Evolutionary conservation across 2,797 vertebrate species (phyloP), one percentile per base, ranked within the genome.

Genomic region (Zenarchopterus dispar): DNA sequence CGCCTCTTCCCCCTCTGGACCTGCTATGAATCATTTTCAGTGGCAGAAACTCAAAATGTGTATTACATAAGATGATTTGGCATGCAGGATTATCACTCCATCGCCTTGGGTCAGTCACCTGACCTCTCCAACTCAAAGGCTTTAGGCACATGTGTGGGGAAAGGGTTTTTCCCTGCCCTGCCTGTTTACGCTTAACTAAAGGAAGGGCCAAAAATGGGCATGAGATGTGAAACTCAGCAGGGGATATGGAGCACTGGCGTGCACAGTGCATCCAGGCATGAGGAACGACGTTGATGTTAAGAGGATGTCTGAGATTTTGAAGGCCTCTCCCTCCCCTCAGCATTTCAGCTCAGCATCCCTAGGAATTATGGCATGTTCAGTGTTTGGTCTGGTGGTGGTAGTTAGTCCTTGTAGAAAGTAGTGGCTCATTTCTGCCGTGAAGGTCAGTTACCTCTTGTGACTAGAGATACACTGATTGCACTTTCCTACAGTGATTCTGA

Each of bases 51-150:
- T 84, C 70, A 80, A 79, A 86, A 77, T 75, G 77, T 81, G 62
- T 36, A 13, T 92, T 91, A 76, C 59, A 46, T 89, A 92, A 91
- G 62, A 80, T 69, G 75, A 85, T 86, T 89, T 84, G 67, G 54
- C 67, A 39, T 66, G 22, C 49, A 47, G 73, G 81, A 82, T 84
- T 85, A 81, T 89, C 82, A 76, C 77, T 63, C 53, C 47, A 21
- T 63, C 26, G 71, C 74, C 83, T 67, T 68, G 56, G 46, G 76
- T 49, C 47, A 51, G 63, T 81, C 69, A 81, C 72, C 53, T 51
- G 81, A 78, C 73, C 70, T 78, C 63, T 62, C 65, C 45, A 11
- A 70, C 22, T 58, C 43, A 60, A 75, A 61, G 56, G 57, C 70
- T 39, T 52, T 56, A 64, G 70, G 67, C 56, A 60, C 41, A 58